Conservation (phyloP, 2,797 vertebrate species). For the Acanthurus lineatus region DNA sequence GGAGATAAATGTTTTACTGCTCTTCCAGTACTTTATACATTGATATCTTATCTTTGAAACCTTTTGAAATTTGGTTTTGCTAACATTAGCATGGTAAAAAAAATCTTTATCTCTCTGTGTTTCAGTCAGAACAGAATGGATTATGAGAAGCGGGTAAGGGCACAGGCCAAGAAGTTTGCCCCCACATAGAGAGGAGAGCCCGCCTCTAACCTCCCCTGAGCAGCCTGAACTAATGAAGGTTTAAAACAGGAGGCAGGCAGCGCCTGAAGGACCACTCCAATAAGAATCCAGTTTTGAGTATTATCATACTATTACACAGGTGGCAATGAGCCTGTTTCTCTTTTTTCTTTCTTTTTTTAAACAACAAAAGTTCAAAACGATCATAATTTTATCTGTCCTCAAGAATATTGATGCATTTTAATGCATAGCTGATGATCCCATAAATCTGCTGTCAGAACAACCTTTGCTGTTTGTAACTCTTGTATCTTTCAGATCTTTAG, state of each 20-base stretch:
- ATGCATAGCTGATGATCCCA: constrained; percentile 53
- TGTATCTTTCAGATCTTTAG: constrained; percentile 60
- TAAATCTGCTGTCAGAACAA: constrained; percentile 47
- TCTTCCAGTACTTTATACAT: not conserved
- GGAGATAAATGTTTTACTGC: not conserved
- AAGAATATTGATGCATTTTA: constrained; percentile 53
- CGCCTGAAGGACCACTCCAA: constrained; percentile 82
- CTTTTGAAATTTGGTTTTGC: too few relatives aligned
- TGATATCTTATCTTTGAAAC: not conserved
- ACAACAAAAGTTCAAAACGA: constrained; percentile 39
- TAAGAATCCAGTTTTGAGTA: constrained; percentile 73
- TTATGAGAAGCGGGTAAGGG: constrained; percentile 87
- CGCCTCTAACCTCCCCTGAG: constrained; percentile 44
- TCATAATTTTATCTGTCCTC: constrained; percentile 51
- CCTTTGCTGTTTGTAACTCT: constrained; percentile 50
- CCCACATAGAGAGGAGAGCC: constrained; percentile 80
- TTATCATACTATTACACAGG: constrained; percentile 59
- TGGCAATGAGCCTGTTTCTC: constrained; percentile 46
- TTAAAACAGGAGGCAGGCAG: constrained; percentile 57
- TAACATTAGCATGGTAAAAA: not conserved
- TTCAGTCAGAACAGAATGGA: constrained; percentile 89
- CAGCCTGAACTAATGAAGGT: constrained; percentile 58
- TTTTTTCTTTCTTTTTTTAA: constrained; percentile 30
- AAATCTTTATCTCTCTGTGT: constrained; percentile 11
- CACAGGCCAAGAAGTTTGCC: constrained; percentile 89